Conservation (phyloP, 2,888 invertebrate genomes). For the Pantelozetes paolii region DNA sequence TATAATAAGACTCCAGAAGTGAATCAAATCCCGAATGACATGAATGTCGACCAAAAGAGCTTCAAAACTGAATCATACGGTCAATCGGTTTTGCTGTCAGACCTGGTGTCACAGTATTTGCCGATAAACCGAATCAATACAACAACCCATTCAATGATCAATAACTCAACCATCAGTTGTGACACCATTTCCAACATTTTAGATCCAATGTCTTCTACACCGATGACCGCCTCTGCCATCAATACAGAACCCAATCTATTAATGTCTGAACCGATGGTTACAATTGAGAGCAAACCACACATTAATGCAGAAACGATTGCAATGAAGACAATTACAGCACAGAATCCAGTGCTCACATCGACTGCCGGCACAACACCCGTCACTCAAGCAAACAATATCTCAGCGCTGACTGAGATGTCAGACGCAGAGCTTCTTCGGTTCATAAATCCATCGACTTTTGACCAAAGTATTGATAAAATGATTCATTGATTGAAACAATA, state of each 20-base stretch:
- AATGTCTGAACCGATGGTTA: background rate
- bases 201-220: background rate
- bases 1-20: too few relatives aligned
- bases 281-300: background rate
- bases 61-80: conserved; percentile 1
- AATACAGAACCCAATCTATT: background rate
- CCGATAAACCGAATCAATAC: background rate
- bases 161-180: background rate
- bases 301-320: background rate
- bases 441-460: conserved; percentile 83
- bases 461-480: conserved; percentile 4
- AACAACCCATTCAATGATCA: background rate
- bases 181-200: background rate
- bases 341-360: conserved; percentile 10
- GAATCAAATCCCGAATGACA: background rate
- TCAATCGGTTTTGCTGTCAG: background rate
- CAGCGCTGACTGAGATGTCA: conserved; percentile 68
- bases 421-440: conserved; percentile 81
- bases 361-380: background rate
- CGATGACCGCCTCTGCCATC: background rate
- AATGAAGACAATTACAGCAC: background rate
- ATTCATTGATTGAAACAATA: background rate
- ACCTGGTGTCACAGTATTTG: background rate
- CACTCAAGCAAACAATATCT: conserved; percentile 27
- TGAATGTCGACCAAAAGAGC: background rate